Evolutionary conservation across 2,113 vertebrate species (phyloP).

Genomic region (Brienomyrus brachyistius): DNA sequence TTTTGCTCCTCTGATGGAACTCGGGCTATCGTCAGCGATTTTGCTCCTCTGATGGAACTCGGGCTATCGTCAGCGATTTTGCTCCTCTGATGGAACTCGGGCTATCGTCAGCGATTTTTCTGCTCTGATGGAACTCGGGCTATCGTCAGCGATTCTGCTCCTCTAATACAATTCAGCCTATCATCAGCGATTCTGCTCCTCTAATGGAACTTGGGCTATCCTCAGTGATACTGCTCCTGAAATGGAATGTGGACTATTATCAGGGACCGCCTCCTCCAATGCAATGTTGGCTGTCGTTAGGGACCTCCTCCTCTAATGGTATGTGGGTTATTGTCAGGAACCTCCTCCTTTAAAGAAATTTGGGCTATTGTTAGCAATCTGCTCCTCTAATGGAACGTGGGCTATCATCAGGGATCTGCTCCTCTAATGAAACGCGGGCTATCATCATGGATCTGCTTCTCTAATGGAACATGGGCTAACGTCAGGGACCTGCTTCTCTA

Average conservation of each 20-base stretch:
- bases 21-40: not conserved
- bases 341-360: not conserved
- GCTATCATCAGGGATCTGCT: not conserved
- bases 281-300: not conserved
- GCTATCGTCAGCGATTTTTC: not conserved
- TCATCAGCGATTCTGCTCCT: not conserved
- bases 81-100: not conserved
- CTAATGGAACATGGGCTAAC: not conserved
- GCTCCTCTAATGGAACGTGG: not conserved
- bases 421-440: not conserved
- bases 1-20: not conserved
- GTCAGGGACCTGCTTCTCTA: not conserved
- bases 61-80: not conserved
- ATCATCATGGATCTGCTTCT: not conserved
- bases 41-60: not conserved
- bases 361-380: not conserved
- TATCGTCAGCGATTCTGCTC: no score
- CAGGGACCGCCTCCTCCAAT: not conserved
- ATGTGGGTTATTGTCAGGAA: not conserved
- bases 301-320: not conserved
- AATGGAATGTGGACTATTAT: not conserved
- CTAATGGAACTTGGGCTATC: not conserved
- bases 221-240: not conserved
- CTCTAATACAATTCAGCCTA: not conserved
- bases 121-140: not conserved